Evolutionary conservation across 2,113 vertebrate genomes (phyloP).

Genomic region (Macquaria australasica): DNA sequence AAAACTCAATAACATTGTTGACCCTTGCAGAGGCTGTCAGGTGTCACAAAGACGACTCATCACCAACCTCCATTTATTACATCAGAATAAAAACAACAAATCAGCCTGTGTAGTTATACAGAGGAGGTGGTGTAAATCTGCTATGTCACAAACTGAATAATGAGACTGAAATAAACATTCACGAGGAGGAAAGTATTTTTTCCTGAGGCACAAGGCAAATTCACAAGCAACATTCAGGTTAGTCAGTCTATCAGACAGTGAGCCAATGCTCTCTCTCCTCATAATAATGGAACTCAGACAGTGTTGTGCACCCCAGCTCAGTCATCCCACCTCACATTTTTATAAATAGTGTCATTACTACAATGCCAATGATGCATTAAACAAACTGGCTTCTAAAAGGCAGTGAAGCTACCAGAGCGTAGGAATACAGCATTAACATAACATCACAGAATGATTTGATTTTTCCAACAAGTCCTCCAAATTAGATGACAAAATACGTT

Average conservation of each 20-base stretch:
- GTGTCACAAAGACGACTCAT: neutral
- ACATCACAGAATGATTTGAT: neutral
- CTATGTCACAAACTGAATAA: neutral
- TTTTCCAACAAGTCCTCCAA: neutral
- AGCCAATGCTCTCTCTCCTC: neutral
- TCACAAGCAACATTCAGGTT: neutral
- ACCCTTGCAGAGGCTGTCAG: neutral
- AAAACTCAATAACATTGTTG: neutral
- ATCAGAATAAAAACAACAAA: neutral
- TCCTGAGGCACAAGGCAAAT: neutral
- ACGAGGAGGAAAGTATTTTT: neutral
- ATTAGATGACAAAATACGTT: neutral
- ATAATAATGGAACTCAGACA: neutral
- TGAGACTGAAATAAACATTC: conserved; percentile 23
- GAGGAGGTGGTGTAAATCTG: conserved; percentile 6
- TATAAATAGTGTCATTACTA: neutral
- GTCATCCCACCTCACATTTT: neutral
- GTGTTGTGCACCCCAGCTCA: neutral
- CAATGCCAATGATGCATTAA: neutral
- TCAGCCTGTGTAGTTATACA: neutral
- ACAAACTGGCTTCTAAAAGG: neutral
- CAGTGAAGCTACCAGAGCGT: too few species aligned
- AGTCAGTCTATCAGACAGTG: neutral
- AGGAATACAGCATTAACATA: neutral
- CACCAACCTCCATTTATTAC: neutral